phyloP scores from a whole-genome alignment of 2,888 invertebrate species.

The Tanytarsus gracilentus region DNA sequence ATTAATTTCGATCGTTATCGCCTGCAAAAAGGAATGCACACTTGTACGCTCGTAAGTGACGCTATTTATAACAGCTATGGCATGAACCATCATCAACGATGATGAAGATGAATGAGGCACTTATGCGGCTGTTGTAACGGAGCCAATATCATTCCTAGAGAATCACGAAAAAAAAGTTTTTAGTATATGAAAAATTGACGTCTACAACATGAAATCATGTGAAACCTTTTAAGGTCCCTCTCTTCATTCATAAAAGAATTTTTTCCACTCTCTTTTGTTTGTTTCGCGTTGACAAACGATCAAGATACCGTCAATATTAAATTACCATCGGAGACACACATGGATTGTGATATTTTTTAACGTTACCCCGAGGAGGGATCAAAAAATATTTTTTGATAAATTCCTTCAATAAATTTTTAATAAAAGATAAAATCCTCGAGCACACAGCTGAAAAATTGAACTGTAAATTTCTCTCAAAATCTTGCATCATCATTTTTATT shows the following conservation, averaged over 20 bases:
- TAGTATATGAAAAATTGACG: background rate
- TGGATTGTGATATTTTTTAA: slow-evolving; percentile 5
- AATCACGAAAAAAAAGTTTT: background rate
- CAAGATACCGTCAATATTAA: slow-evolving; percentile 17
- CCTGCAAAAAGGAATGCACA: background rate
- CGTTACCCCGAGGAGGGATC: slow-evolving; percentile 1
- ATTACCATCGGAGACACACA: slow-evolving; percentile 24
- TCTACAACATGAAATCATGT: background rate
- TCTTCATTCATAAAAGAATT: slow-evolving; percentile 11
- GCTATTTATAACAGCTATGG: background rate
- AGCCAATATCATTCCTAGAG: background rate
- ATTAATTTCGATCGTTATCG: slow-evolving; percentile 28
- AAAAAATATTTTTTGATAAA: background rate
- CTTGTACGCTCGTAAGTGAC: background rate
- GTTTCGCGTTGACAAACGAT: slow-evolving; percentile 19
- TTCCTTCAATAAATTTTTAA: slow-evolving; percentile 6
- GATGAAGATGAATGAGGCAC: slow-evolving; percentile 1
- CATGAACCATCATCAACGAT: background rate
- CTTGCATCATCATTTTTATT: too few species aligned
- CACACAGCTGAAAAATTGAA: too few species aligned
- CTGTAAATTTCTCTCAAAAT: too few species aligned
- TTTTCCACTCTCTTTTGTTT: slow-evolving; percentile 12
- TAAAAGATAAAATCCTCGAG: slow-evolving; percentile 5
- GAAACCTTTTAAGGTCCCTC: slow-evolving; percentile 19
- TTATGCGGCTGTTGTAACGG: background rate